phyloP scores from a whole-genome alignment of 2,797 vertebrate species.

The Chaetodon trifasciatus region DNA sequence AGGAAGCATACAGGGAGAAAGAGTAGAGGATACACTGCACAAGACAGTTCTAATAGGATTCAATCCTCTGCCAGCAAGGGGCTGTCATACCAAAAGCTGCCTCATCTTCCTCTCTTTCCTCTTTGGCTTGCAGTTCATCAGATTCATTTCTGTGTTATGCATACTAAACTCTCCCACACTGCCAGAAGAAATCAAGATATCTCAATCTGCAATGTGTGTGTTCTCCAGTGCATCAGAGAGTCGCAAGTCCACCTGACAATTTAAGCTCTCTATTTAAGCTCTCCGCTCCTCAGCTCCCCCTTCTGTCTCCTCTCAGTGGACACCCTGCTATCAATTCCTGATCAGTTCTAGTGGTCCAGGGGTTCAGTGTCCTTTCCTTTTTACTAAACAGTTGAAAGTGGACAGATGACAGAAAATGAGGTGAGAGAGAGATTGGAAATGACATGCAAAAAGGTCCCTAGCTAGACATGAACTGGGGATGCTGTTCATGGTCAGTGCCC shows the following conservation, averaged over 20 bases:
- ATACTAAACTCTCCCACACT: constrained; percentile 28
- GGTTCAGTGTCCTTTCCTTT: background rate
- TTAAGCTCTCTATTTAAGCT: background rate
- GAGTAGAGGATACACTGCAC: constrained; percentile 35
- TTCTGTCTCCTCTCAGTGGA: background rate
- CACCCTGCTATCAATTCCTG: background rate
- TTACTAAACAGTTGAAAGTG: constrained; percentile 7
- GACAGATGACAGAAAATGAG: constrained; percentile 16
- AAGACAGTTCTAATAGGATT: constrained; percentile 53
- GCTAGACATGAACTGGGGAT: background rate
- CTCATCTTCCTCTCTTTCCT: constrained; percentile 32
- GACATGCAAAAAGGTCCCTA: background rate
- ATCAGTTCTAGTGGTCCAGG: constrained; percentile 6
- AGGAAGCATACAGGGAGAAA: constrained; percentile 26
- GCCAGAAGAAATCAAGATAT: constrained; percentile 8
- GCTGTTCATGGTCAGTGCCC: background rate
- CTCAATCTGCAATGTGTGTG: background rate
- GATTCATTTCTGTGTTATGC: constrained; percentile 40
- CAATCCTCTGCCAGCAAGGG: constrained; percentile 42
- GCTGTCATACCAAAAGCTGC: constrained; percentile 38
- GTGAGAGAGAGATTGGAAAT: background rate
- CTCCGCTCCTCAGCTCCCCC: background rate
- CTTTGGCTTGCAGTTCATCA: constrained; percentile 27
- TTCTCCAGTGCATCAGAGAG: constrained; percentile 6
- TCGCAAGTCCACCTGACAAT: constrained; percentile 3